Conservation (phyloP, 2,113 vertebrate genomes). For the Sarotherodon lohbergeri region DNA sequence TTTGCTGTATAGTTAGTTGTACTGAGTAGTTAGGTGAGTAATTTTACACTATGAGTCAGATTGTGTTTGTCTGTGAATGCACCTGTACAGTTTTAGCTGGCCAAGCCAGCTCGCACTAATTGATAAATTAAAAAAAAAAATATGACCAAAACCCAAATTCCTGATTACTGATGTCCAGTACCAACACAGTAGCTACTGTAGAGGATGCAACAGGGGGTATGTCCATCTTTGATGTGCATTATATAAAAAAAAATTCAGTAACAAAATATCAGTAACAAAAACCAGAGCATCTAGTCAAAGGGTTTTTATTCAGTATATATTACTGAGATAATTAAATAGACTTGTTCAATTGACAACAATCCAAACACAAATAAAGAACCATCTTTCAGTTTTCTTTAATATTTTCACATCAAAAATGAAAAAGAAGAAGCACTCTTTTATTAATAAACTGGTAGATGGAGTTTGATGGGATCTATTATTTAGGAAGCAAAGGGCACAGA, state of each 20-base stretch:
- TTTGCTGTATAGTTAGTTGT: neutral
- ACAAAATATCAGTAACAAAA: neutral
- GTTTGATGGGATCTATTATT: neutral
- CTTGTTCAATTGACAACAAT: neutral
- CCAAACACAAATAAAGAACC: neutral
- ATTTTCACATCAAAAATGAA: neutral
- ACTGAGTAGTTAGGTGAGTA: neutral
- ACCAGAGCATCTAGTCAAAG: neutral
- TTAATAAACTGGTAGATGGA: neutral
- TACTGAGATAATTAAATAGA: neutral
- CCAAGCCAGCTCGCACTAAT: neutral
- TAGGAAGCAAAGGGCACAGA: neutral
- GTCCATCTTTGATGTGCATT: neutral
- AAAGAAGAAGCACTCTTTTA: neutral
- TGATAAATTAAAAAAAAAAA: neutral
- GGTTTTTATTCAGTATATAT: neutral
- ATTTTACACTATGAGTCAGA: fast-evolving
- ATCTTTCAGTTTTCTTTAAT: neutral
- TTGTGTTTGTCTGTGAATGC: neutral
- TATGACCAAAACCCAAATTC: fast-evolving
- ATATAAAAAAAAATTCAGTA: neutral
- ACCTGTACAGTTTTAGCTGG: neutral
- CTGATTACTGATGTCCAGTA: neutral
- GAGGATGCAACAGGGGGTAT: neutral
- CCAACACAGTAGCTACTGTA: neutral